These are phyloP conservation scores for Periparus ater DNA, from an alignment of 2,797 vertebrate genomes.

Conservation along the genomic window DNA sequence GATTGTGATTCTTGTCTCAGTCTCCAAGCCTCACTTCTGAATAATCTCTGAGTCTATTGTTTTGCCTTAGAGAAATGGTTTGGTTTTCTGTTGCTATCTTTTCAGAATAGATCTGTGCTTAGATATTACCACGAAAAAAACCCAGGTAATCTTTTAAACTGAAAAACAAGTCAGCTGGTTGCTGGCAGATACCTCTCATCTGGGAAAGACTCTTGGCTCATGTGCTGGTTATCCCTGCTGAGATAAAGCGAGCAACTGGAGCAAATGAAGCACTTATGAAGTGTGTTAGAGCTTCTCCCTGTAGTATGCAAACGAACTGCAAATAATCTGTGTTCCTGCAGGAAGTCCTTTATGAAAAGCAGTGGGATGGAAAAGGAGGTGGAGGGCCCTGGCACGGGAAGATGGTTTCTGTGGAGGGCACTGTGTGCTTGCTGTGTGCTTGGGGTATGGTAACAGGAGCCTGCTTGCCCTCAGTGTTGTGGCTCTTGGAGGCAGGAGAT, in stretches of 20 bases:
- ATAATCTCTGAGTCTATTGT: slow-evolving; percentile 15
- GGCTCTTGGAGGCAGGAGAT: slow-evolving; percentile 58
- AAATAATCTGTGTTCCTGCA: slow-evolving; percentile 10
- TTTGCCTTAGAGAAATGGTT: background rate
- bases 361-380: background rate
- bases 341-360: slow-evolving; percentile 48
- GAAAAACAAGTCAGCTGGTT: background rate
- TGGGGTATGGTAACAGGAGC: slow-evolving; percentile 34
- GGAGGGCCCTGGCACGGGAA: background rate
- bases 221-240: slow-evolving; percentile 25
- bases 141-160: slow-evolving; percentile 8
- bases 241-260: slow-evolving; percentile 31
- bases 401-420: slow-evolving; percentile 26
- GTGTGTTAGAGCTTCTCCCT: background rate
- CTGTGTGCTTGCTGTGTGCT: background rate
- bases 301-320: slow-evolving; percentile 27
- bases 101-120: slow-evolving; percentile 30
- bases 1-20: slow-evolving; percentile 30
- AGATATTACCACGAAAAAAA: background rate
- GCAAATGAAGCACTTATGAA: slow-evolving; percentile 33
- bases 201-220: slow-evolving; percentile 25
- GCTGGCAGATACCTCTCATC: slow-evolving; percentile 33
- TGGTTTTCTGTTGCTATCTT: slow-evolving; percentile 2
- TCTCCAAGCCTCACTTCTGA: background rate
- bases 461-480: slow-evolving; percentile 61